Evolutionary conservation across 2,113 vertebrate species (phyloP), one percentile per base, ranked within the genome.

Genomic region (Syngnathoides biaculeatus): DNA sequence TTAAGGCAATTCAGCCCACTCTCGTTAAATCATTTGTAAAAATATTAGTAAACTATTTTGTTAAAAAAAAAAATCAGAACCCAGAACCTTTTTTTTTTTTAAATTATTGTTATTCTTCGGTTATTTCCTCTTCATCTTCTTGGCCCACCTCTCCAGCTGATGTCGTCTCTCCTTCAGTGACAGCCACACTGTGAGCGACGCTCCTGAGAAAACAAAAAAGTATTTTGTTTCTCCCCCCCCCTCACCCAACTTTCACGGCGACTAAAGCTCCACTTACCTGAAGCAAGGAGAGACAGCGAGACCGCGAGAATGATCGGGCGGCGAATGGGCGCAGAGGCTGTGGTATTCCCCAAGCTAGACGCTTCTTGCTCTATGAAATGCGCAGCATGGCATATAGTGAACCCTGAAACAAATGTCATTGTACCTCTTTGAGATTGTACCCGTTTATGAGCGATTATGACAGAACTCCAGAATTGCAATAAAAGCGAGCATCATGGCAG

Each of bases 311-410:
- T 27, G 4, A 91, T 84, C 0, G 92, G 91, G 10, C 92, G 92
- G 74, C 91, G 87, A 63, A 92, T 63, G 20, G 84, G 77, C 14
- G 90, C 39, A 2, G 87, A 77, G 3, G 88, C 72, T 8, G 93
- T 89, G 38, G 85, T 77, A 3, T 86, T 82, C 42, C 91, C 60
- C 64, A 90, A 92, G 27, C 88, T 88, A 4, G 89, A 91, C 50
- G 90, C 88, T 55, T 83, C 69, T 10, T 89, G 84, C 84, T 94
- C 91, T 61, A 93, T 89, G 68, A 94, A 93, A 9, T 87, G 92
- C 79, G 95, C 77, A 0, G 93, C 93, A 68, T 94, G 90, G 71
- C 89, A 94, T 64, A 97, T 82, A 10, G 91, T 92, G 75, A 95
- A 87, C 67, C 89, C 97, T 98, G 87, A 67, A 26, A 19, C 8